phyloP scores from a whole-genome alignment of 2,797 vertebrate species.

The Cirrhinus mrigala region DNA sequence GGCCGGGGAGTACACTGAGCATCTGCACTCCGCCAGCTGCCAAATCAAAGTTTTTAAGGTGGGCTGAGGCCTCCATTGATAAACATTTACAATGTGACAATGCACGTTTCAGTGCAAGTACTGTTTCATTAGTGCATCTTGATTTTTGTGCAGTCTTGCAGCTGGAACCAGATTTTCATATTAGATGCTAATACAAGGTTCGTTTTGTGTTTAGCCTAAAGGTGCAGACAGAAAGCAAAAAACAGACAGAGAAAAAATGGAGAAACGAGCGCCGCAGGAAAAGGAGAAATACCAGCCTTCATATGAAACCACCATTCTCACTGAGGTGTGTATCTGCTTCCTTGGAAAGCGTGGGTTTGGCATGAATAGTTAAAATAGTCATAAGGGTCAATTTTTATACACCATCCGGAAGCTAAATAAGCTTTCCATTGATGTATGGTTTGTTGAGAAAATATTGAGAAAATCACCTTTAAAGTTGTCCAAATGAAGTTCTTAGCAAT shows the following conservation, averaged over 20 bases:
- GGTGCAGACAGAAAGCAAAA: slow-evolving; percentile 88
- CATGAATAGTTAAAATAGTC: neutral
- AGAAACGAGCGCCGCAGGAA: slow-evolving; percentile 84
- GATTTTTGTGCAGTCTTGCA: neutral
- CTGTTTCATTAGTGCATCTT: neutral
- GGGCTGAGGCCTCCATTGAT: slow-evolving; percentile 46
- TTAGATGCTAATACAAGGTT: neutral
- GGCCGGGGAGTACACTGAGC: slow-evolving; percentile 90
- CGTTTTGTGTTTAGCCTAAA: slow-evolving; percentile 80
- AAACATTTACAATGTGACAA: neutral
- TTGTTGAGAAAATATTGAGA: no score
- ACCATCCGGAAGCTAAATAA: no score
- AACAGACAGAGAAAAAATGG: slow-evolving; percentile 86
- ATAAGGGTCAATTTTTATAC: no score
- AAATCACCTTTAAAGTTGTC: no score
- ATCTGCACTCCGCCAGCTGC: slow-evolving; percentile 97
- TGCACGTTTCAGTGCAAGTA: neutral
- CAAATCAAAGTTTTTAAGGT: slow-evolving; percentile 99
- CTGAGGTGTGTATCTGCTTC: slow-evolving; percentile 72
- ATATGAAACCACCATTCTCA: slow-evolving; percentile 82
- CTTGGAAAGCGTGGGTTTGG: neutral
- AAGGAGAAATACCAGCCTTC: slow-evolving; percentile 86
- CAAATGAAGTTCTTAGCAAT: no score
- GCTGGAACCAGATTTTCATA: neutral
- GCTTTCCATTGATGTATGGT: no score